A percentile compares a stretch with the other conserved stretches of the same genome.
Conservation (phyloP, 2,113 vertebrate genomes). For the Elachura formosa region DNA sequence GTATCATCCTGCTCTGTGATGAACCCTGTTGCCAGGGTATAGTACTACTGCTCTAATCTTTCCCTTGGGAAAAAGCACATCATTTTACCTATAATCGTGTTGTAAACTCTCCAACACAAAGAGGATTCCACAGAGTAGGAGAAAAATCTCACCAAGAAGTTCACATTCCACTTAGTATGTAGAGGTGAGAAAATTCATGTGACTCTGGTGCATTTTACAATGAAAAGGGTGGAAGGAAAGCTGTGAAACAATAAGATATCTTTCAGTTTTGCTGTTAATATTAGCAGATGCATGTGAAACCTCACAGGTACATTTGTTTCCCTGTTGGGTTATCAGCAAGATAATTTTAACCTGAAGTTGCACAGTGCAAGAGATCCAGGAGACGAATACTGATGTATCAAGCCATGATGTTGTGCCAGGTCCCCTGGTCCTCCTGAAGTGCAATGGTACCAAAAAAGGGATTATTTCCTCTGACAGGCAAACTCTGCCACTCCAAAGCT, state of each 20-base stretch:
- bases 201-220: not conserved
- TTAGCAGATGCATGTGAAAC: not conserved
- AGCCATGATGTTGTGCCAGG: fast-evolving
- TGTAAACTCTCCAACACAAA: not conserved
- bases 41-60: not conserved
- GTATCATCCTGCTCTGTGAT: not conserved
- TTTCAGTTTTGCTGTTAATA: not conserved
- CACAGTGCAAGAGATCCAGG: not conserved
- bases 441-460: not conserved
- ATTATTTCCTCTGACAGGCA: not conserved
- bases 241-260: not conserved
- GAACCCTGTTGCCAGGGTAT: not conserved
- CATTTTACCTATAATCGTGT: not conserved
- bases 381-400: not conserved
- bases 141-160: not conserved
- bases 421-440: not conserved
- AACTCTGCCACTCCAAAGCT: not conserved
- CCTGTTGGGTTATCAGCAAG: not conserved
- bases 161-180: not conserved
- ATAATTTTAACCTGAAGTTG: not conserved
- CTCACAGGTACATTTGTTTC: not conserved
- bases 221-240: not conserved
- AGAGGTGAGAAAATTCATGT: not conserved
- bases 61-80: not conserved
- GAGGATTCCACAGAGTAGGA: not conserved